A percentile compares a stretch with the other conserved stretches of the same genome.
phyloP scores from a whole-genome alignment of 2,888 invertebrate genomes.

The Ichneumoninae sp. region DNA sequence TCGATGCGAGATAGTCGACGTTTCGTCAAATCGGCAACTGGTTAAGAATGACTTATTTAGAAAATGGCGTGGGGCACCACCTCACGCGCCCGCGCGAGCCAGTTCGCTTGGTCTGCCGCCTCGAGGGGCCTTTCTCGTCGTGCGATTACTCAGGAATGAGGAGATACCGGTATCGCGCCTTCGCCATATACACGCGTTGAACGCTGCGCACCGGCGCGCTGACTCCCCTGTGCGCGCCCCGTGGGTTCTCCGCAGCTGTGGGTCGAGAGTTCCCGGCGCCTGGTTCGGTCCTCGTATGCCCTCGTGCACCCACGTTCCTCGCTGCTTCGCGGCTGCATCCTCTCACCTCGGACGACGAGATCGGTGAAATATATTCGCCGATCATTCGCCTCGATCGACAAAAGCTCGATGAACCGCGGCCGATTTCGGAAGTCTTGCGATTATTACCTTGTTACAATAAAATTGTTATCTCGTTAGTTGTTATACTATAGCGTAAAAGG shows the following conservation, averaged over 20 bases:
- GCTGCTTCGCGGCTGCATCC: slow-evolving; percentile 2
- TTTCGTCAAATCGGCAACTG: slow-evolving; percentile 70
- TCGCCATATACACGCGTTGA: slow-evolving; percentile 67
- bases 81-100: slow-evolving; percentile 23
- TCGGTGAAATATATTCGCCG: slow-evolving; percentile 20
- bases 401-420: not conserved
- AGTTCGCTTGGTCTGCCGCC: slow-evolving; percentile 70
- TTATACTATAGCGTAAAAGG: no score
- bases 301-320: slow-evolving; percentile 73
- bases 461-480: not conserved
- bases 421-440: no score
- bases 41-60: slow-evolving; percentile 76
- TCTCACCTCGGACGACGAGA: slow-evolving; percentile 17
- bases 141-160: slow-evolving; percentile 84
- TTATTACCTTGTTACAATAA: not conserved
- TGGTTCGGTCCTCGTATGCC: slow-evolving; percentile 59
- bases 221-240: slow-evolving; percentile 30
- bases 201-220: slow-evolving; percentile 43
- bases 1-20: slow-evolving; percentile 6
- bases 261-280: slow-evolving; percentile 74
- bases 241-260: slow-evolving; percentile 72
- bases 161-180: slow-evolving; percentile 83
- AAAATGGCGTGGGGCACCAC: slow-evolving; percentile 78
- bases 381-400: not conserved
- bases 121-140: slow-evolving; percentile 75